Base-by-base conservation (phyloP, 2,888 invertebrate species). In the Crioceris asparagi region DNA sequence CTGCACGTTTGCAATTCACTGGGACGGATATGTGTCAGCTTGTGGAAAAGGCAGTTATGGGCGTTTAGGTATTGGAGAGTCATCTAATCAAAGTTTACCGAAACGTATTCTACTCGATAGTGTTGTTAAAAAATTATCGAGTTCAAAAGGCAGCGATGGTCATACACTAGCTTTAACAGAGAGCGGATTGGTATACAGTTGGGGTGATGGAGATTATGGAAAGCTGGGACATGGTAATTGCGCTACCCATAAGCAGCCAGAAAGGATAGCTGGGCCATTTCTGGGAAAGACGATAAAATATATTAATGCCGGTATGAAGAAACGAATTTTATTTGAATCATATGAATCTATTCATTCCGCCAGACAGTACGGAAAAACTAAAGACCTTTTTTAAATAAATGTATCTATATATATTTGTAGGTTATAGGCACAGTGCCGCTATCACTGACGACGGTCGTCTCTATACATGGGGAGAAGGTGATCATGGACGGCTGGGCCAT, bases 11-110 rank as follows among this genome's bases (percentile, higher is more conserved):
- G 62, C 72, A 2, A 68, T 76, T 8, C 70, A 74, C 48, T 62
- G 60, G 43, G 72, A 72, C 53, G 75, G 75, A 2, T 64, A 66
- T 34, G 68, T 75, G 12, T 70, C 68, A 49, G 76, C 74, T 2
- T 75, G 75, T 57, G 75, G 75, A 3, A 75, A 75, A 57, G 75
- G 75, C 1, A 75, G 73, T 50, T 76, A 75, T 54, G 76, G 76
- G 1, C 64, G 75, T 17, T 57, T 77, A n/a, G 76, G 76, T 1
- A 61, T 76, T 1, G 76, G 76, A 1, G 75, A 75, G 55, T 74
- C 74, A 1, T 69, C 68, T 37, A 75, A 74, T 54, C 76, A 75
- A 52, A 63, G 67, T 7, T 54, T 66, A 30, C 75, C 74, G 2
- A 74, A 73, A 52, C 66, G 66, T 36, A 61, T 76, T 32, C 58